Evolutionary conservation across 2,888 invertebrate species (phyloP).

Genomic region (Hydraecia micacea): DNA sequence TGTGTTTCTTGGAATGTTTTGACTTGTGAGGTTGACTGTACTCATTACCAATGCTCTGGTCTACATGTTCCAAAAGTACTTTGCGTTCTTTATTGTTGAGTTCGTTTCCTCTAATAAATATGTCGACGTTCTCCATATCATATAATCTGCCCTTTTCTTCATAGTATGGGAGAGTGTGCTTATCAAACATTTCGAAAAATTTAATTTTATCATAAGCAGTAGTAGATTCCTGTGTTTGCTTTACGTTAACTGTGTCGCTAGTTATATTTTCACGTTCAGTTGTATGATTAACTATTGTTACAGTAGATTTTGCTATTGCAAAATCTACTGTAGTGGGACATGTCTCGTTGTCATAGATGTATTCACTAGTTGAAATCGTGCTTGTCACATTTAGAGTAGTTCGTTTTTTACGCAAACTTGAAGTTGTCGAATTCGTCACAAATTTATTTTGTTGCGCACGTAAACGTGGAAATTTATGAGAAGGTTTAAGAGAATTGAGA

Average conservation of each 20-base stretch:
- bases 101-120: conserved; percentile 52
- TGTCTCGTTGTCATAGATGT: conserved; percentile 39
- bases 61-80: conserved; percentile 70
- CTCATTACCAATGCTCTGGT: conserved; percentile 64
- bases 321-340: conserved; percentile 50
- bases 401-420: not conserved
- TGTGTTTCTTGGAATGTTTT: conserved; percentile 75
- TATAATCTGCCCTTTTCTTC: conserved; percentile 45
- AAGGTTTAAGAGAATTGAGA: conserved; percentile 38
- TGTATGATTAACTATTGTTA: conserved; percentile 7
- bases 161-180: conserved; percentile 68
- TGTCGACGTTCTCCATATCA: conserved; percentile 50
- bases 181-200: conserved; percentile 85
- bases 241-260: conserved; percentile 1
- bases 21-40: conserved; percentile 65
- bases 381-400: conserved; percentile 1
- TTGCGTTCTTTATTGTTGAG: conserved; percentile 53
- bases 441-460: not conserved
- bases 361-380: conserved; percentile 5
- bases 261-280: conserved; percentile 10
- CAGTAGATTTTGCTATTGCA: too few species aligned
- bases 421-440: not conserved
- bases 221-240: conserved; percentile 39
- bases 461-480: conserved; percentile 27
- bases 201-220: conserved; percentile 80